phyloP scores from a whole-genome alignment of 2,888 invertebrate species.

The Stenodema calcarata region DNA sequence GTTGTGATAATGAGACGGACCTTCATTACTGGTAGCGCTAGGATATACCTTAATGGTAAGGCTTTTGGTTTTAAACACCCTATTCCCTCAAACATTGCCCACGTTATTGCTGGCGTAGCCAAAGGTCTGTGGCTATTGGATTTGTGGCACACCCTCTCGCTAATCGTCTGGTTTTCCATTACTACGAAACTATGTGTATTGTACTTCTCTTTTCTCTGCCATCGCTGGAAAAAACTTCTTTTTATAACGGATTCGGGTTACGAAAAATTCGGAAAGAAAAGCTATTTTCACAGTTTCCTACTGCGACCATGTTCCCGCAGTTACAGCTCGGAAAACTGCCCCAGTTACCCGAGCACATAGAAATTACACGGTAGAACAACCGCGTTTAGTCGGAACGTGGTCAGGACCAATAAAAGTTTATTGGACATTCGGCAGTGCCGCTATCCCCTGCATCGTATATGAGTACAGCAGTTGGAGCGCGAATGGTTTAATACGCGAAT shows the following conservation, averaged over 20 bases:
- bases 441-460: neutral
- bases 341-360: neutral
- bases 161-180: neutral
- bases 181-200: neutral
- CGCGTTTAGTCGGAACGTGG: neutral
- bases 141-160: neutral
- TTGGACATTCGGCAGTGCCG: neutral
- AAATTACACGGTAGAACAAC: neutral
- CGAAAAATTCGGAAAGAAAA: neutral
- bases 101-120: neutral
- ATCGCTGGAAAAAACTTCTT: neutral
- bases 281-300: neutral
- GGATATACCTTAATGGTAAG: too few species aligned
- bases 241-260: neutral
- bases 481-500: neutral
- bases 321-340: neutral
- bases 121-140: neutral
- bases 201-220: neutral
- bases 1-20: too few species aligned
- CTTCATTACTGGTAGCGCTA: too few species aligned
- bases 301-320: neutral
- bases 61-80: too few species aligned
- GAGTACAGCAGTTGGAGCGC: neutral
- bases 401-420: neutral
- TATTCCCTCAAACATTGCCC: too few species aligned